Evolutionary conservation across 2,888 invertebrate genomes (phyloP), one percentile per base, ranked within the genome.

Genomic region (Apotomis betuletana): DNA sequence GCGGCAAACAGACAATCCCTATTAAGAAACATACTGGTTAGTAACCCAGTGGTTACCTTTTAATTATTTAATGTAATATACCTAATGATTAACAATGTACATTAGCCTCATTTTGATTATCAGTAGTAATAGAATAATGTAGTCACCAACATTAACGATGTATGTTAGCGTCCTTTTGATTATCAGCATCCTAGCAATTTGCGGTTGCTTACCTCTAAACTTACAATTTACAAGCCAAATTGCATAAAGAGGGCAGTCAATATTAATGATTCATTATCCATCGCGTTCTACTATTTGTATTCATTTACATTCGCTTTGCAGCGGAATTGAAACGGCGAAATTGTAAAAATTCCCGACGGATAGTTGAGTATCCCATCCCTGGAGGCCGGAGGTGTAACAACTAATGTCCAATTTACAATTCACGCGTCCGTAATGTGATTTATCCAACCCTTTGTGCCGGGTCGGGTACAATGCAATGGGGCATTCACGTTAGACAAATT

Each of bases 371-470:
- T 49, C 65, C 65, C 55, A 27, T 27, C 55, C 70, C 74, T 70
- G 76, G 75, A 75, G 74, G 75, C 77, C 77, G 76, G 84, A 88
- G 86, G 88, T 88, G 87, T 90, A 89, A 89, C 89, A 85, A 88
- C 87, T 91, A 92, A 92, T 92, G 91, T 86, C 87, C 92, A 93
- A 93, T 92, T 92, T 92, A 92, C 91, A 92, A 93, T 93, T 92
- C 92, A 91, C 89, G 90, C 90, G 88, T 86, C 84, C 81, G 88
- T 93, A 91, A 92, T 92, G 87, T 88, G 90, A 92, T 93, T 92
- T 91, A 87, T 90, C 85, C 87, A 85, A 88, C 89, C 91, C 91
- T 90, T 92, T 92, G 91, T 90, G 88, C 85, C 83, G 72, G 69
- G 72, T 83, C 82, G 81, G 80, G 79, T 73, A 77, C 82, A 81